Base-by-base conservation (phyloP, 2,113 vertebrate species). In the Myotis lucifugus region DNA sequence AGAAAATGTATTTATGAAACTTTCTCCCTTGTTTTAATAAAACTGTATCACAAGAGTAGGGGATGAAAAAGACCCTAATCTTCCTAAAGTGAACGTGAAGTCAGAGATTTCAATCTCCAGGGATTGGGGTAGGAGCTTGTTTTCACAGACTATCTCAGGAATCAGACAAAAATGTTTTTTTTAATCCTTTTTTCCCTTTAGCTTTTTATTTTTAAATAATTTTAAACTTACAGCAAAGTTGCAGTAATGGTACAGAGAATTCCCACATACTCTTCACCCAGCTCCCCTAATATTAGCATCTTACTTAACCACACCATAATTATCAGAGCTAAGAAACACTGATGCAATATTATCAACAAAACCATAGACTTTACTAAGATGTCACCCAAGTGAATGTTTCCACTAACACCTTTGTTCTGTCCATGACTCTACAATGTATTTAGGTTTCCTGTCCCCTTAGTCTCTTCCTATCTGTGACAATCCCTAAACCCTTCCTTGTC, bases 1-100 rank as follows among this genome's bases (percentile, higher is more conserved):
- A 81, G 34, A 66, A 95, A 88, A 64, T 25, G 34, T 50, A 56
- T 12, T 40, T 46, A 64, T 70, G 37, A 95, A 76, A 13, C 11
- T 48, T 76, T 52, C 34, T 25, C 69, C 18, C n/a, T 79, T 82
- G 8, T 42, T 90, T 90, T 92, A 92, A 88, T n/a, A 87, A 89
- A 82, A 74, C 19, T 66, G 32, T 11, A 19, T 4, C 90, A 74
- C 42, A 92, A 85, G 54, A 82, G 42, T 12, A 83, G 37, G 21
- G 37, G 23, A 25, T 90, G 11, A 48, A 96, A 84, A 93, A 69
- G 34, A 95, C 56, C 4, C 46, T 37, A 34, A 85, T 70, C 40
- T 87, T 74, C 34, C 67, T 77, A 23, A 88, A 74, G 5, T 85
- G 46, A 86, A 92, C 8, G 56, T 78, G 92, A 81, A 70, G 9